Base-by-base conservation (phyloP, 2,888 invertebrate genomes). In the Tholera decimalis region DNA sequence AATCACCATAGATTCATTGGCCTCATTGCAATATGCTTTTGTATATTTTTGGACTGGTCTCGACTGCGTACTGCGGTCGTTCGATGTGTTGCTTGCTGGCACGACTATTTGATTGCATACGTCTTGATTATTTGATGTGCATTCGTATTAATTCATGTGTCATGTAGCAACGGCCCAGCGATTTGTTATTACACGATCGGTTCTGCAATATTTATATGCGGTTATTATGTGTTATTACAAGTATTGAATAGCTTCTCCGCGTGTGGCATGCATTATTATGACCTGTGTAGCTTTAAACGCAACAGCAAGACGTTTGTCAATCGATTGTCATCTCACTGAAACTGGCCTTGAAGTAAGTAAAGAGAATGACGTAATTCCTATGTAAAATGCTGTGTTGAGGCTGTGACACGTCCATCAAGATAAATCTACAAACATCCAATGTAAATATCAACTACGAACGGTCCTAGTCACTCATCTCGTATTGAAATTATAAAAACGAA, bases 1-100 rank as follows among this genome's bases (percentile, higher is more conserved):
- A 75, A 76, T 73, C 55, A 59, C 72, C 70, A 77, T 80, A 77
- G 83, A 73, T 77, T 83, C 73, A 76, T 72, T 80, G 83, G 80
- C 73, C 73, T 73, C 79, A 75, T 76, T 82, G 79, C 77, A 82
- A 77, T 84, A 78, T 73, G 73, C 73, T 81, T 79, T 83, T 76
- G 83, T 83, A 73, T 92, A 92, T 92, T 92, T 93, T 91, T 88
- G 89, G 92, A 88, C 71, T 80, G 82, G 79, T 83, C 86, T 87
- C 84, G 79, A 84, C 85, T 85, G 43, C 33, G 53, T 76, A 85
- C 87, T 81, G 85, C 89, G 84, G 88, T 85, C 84, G 55, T 55
- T 57, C 69, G 79, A 54, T 68, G 62, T 66, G 73, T 72, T 77
- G 80, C 80, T 83, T 66, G 79, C 80, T 82, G 73, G 78, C 83